A percentile compares a stretch with the other conserved stretches of the same genome.
Conservation (phyloP, 2,797 vertebrate genomes). For the Aldrovandia affinis region DNA sequence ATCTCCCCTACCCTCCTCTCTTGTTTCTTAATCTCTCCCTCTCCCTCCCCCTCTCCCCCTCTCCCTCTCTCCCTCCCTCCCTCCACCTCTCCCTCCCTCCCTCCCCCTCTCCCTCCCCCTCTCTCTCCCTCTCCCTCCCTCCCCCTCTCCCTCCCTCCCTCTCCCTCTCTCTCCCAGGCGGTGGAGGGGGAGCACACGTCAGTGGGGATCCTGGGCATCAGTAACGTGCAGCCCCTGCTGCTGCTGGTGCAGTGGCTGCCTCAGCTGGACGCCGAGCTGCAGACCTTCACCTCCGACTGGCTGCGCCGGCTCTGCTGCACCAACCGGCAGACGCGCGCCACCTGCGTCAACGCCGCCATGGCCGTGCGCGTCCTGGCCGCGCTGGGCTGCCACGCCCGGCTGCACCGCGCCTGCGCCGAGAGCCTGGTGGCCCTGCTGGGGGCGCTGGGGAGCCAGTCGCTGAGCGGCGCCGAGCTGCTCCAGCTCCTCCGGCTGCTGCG, state of each 20-base stretch:
- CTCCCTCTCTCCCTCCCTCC: slow-evolving; percentile 23
- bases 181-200: slow-evolving; percentile 95
- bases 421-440: slow-evolving; percentile 88
- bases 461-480: slow-evolving; percentile 85
- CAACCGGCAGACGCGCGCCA: slow-evolving; percentile 90
- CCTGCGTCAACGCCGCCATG: slow-evolving; percentile 92
- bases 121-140: too few relatives aligned
- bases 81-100: neutral
- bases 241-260: slow-evolving; percentile 95
- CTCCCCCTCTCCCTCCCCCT: neutral
- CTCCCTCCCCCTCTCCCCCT: slow-evolving; percentile 32
- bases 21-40: too few relatives aligned
- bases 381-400: slow-evolving; percentile 69
- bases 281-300: slow-evolving; percentile 91
- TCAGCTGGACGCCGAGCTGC: slow-evolving; percentile 88
- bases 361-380: slow-evolving; percentile 80
- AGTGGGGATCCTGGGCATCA: slow-evolving; percentile 93
- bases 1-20: too few relatives aligned
- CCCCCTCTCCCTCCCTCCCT: slow-evolving; percentile 31
- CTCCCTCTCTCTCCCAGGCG: slow-evolving; percentile 70
- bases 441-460: slow-evolving; percentile 89
- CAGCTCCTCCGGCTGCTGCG: slow-evolving; percentile 82
- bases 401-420: slow-evolving; percentile 85
- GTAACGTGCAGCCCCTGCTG: slow-evolving; percentile 92
- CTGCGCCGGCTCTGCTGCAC: slow-evolving; percentile 91